phyloP scores from a whole-genome alignment of 2,113 vertebrate genomes.

The Nothoprocta perdicaria region DNA sequence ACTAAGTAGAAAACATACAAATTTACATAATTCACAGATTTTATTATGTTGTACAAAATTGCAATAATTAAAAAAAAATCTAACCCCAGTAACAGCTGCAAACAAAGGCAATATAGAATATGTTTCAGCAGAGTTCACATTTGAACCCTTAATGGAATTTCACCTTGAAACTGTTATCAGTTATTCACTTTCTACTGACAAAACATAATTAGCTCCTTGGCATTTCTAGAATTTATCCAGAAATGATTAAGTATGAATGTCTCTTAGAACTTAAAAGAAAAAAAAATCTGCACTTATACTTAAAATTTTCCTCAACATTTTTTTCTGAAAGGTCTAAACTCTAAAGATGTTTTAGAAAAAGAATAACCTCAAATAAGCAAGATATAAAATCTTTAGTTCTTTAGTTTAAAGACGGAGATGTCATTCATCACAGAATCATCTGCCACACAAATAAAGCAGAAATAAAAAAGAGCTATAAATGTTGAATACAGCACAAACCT shows the following conservation, averaged over 20 bases:
- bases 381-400: neutral
- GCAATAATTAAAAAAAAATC: conserved; percentile 41
- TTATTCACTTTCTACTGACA: conserved; percentile 41
- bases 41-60: conserved; percentile 41
- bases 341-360: neutral
- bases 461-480: neutral
- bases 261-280: neutral
- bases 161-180: conserved; percentile 54
- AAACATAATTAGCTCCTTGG: conserved; percentile 13
- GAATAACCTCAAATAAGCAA: neutral
- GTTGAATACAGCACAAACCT: neutral
- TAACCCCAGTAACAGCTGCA: neutral
- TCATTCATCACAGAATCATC: neutral
- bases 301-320: neutral
- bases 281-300: neutral
- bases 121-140: neutral
- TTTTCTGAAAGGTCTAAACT: neutral
- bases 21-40: conserved; percentile 54
- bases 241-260: neutral
- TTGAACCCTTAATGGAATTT: conserved; percentile 52
- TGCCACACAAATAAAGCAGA: neutral
- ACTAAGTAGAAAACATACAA: conserved; percentile 50
- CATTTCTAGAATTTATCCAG: conserved; percentile 5
- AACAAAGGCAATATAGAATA: conserved; percentile 16
- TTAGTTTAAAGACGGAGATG: neutral